phyloP scores from a whole-genome alignment of 2,113 vertebrate species.

The Illadopsis cleaveri region DNA sequence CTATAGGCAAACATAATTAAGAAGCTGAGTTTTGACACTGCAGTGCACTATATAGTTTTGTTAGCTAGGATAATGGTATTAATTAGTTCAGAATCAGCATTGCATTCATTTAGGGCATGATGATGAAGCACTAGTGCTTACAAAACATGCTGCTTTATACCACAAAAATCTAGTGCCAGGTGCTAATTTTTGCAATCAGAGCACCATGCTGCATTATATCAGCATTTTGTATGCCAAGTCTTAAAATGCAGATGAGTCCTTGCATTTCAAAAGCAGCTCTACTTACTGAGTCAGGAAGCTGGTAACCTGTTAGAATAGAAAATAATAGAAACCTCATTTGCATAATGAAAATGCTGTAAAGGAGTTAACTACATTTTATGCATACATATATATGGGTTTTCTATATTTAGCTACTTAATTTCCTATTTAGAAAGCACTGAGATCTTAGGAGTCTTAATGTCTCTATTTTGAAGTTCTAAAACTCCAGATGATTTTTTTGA shows the following conservation, averaged over 20 bases:
- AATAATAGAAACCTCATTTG: not conserved
- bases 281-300: not conserved
- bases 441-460: not conserved
- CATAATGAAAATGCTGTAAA: not conserved
- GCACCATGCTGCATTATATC: not conserved
- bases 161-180: not conserved
- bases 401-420: not conserved
- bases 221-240: not conserved
- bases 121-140: not conserved
- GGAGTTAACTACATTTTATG: not conserved
- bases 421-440: not conserved
- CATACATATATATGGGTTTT: not conserved
- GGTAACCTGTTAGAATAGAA: not conserved
- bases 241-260: not conserved
- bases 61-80: not conserved
- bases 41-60: not conserved
- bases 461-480: not conserved
- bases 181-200: not conserved
- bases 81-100: conserved; percentile 2
- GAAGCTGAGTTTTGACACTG: not conserved
- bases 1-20: not conserved
- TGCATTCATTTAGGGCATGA: not conserved
- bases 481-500: not conserved
- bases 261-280: not conserved
- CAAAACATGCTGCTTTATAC: not conserved